Evolutionary conservation across 2,113 vertebrate species (phyloP), one percentile per base, ranked within the genome.

Genomic region (Emydocephalus ijimae): DNA sequence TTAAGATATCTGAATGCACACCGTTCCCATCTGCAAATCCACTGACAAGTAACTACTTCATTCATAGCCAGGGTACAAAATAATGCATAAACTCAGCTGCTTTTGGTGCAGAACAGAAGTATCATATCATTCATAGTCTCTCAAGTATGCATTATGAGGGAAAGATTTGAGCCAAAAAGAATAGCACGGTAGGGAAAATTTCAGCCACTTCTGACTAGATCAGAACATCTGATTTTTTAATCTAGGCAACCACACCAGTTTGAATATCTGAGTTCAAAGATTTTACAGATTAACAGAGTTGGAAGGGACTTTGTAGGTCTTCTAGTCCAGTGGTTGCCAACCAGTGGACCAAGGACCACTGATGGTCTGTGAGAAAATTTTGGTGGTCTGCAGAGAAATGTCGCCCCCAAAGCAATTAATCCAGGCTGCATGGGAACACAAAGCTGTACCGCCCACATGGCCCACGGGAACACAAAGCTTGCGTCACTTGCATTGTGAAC

Each of bases 61-160:
- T 91, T 92, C 88, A 89, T 23, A 64, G 3, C 87, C 69, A 10
- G 50, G 50, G 24, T 9, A 45, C 8, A 43, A 29, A 18, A 88
- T 93, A 91, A 91, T 64, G 29, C 5, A 5, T 26, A 15, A 81
- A 1, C 1, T 14, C 81, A 48, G 6, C 7, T 24, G n/a, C 34
- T 55, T n/a, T 88, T n/a, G 85, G 21, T 88, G 7, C 24, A 39
- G 50, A 89, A 93, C 74, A 59, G 1, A 94, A 12, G 50, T 91
- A 92, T 93, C 6, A 29, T 90, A 11, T 61, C 85, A 24, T 52
- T 59, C 21, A 91, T 95, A 88, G 57, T 81, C 29, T n/a, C 14
- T 29, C 26, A 26, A 52, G n/a, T 59, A 57, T 26, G 48, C 7
- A 48, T 45, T 74, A 57, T 18, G 50, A 26, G 34, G 48, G 87